Base-by-base conservation (phyloP, 2,113 vertebrate species). In the Lathamus discolor region DNA sequence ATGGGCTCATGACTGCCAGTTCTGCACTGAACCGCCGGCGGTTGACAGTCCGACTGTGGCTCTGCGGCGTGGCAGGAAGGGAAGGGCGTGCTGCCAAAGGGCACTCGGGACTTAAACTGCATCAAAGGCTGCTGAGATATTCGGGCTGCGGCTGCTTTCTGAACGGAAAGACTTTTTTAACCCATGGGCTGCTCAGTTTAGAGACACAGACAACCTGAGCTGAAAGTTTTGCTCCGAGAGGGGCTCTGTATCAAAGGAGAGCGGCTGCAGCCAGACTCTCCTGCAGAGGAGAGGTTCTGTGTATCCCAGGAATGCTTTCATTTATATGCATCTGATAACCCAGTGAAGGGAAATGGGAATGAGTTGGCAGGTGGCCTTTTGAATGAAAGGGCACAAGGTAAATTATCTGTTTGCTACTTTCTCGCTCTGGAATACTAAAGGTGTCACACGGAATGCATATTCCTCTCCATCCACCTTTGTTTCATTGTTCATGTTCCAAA, bases 301-400 rank as follows among this genome's bases (percentile, higher is more conserved):
- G 15, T 33, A 9, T 91, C 90, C 93, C 78, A 48, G 92, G 86
- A 90, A 69, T 24, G 4, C 55, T 72, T 72, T 91, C 86, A 95
- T 97, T 95, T 83, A 82, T 82, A 96, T 96, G 96, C 93, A 87
- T 77, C 96, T 91, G 95, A 80, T 95, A 95, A 79, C 74, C 37
- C 66, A 33, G 88, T 9, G 39, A 67, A 83, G 90, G 88, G 66
- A 69, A 92, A 83, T 49, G 91, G 96, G 90, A 96, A 68, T 16
- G 84, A 93, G 94, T 14, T 97, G 95, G 95, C 96, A 97, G 94
- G 92, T 93, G 97, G 95, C 97, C 97, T 98, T 98, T 97, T 27
- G 3, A 94, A 89, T 83, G 90, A 97, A 97, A 97, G 97, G 96
- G 89, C 95, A 92, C 83, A 28, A 3, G 77, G 94, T 67, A 92